Evolutionary conservation across 2,797 vertebrate genomes (phyloP).

Genomic region (Periophthalmus magnuspinnatus): DNA sequence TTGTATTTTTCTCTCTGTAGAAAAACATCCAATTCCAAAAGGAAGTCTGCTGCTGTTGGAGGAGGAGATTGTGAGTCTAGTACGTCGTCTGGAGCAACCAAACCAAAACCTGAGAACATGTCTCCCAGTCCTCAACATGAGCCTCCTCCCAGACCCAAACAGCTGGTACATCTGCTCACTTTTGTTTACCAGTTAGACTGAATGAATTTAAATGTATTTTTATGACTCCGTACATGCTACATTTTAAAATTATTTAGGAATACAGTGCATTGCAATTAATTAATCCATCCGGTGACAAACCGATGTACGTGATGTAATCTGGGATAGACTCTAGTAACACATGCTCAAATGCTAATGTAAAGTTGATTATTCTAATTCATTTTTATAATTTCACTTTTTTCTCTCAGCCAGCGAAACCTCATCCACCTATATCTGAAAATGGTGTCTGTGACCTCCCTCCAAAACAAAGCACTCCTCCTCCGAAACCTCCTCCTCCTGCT

Average conservation of each 20-base stretch:
- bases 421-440: constrained; percentile 64
- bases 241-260: too few relatives aligned
- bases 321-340: too few relatives aligned
- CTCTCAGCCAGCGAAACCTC: constrained; percentile 75
- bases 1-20: constrained; percentile 64
- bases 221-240: too few relatives aligned
- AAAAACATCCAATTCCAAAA: constrained; percentile 86
- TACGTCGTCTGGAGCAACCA: constrained; percentile 41
- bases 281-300: too few relatives aligned
- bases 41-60: constrained; percentile 67
- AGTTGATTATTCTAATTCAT: neutral
- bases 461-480: constrained; percentile 25
- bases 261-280: too few relatives aligned
- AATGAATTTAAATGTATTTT: too few relatives aligned
- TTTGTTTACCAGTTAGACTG: too few relatives aligned
- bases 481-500: constrained; percentile 54
- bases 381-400: constrained; percentile 5
- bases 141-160: constrained; percentile 56
- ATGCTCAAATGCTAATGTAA: neutral
- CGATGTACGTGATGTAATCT: too few relatives aligned
- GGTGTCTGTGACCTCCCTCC: constrained; percentile 44
- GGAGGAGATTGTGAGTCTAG: constrained; percentile 60
- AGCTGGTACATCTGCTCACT: constrained; percentile 59
- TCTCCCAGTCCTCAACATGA: constrained; percentile 55
- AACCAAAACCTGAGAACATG: constrained; percentile 50